Percentiles rank a stretch among this genome's conserved stretches.
phyloP scores from a whole-genome alignment of 2,888 invertebrate species.

The Adelognathus sp. region DNA sequence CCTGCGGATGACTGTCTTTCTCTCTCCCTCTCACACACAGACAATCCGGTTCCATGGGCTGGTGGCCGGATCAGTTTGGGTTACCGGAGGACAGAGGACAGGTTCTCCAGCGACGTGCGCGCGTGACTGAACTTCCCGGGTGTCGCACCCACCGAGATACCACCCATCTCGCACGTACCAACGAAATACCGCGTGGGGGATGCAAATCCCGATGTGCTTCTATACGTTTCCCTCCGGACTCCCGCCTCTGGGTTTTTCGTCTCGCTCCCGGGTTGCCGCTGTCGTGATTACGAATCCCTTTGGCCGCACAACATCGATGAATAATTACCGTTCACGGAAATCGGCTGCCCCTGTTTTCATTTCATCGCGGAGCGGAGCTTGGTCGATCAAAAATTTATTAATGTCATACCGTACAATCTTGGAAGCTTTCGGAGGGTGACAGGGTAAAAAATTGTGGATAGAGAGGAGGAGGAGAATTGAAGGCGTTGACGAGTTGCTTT shows the following conservation, averaged over 20 bases:
- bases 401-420: neutral
- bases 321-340: conserved; percentile 31
- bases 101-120: conserved; percentile 43
- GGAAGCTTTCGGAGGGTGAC: neutral
- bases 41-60: neutral
- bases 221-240: conserved; percentile 9
- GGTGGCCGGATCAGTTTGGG: neutral
- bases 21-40: neutral
- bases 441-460: neutral
- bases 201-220: conserved; percentile 56
- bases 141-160: conserved; percentile 24
- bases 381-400: neutral
- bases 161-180: conserved; percentile 22
- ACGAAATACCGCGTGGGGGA: conserved; percentile 28
- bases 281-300: conserved; percentile 54
- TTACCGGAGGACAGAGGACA: neutral
- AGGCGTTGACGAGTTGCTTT: conserved; percentile 50
- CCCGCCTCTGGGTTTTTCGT: conserved; percentile 8
- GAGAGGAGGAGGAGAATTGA: neutral
- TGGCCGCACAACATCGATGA: conserved; percentile 32
- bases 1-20: conserved; percentile 30
- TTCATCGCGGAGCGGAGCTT: neutral
- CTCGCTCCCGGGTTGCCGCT: conserved; percentile 38
- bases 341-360: neutral
- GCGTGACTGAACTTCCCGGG: conserved; percentile 54